Conservation (phyloP, 1,140 invertebrate species). For the Eumaeus atala region DNA sequence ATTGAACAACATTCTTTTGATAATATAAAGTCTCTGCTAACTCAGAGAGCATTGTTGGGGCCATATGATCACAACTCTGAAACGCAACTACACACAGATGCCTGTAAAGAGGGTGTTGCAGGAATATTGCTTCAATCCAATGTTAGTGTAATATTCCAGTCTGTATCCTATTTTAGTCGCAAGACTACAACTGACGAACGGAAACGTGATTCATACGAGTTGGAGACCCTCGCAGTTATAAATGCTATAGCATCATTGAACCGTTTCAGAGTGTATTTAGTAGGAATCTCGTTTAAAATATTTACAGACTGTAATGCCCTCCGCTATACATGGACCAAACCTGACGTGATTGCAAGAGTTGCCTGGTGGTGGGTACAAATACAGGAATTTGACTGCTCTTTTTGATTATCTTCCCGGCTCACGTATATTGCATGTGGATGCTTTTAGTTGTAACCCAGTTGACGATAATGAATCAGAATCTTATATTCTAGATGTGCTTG, state of each 20-base stretch:
- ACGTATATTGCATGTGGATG: conserved; percentile 18
- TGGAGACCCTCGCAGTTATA: conserved; percentile 54
- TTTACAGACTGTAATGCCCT: conserved; percentile 43
- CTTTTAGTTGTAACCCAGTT: conserved; percentile 3
- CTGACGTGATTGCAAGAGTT: conserved; percentile 28
- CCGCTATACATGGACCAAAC: background rate
- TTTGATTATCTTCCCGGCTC: conserved; percentile 20
- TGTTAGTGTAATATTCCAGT: conserved; percentile 11
- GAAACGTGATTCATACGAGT: conserved; percentile 25
- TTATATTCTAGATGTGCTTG: conserved; percentile 14
- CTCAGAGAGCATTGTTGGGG: conserved; percentile 21
- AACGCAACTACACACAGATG: conserved; percentile 30
- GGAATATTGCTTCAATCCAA: conserved; percentile 29
- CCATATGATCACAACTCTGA: conserved; percentile 24
- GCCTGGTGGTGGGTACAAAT: conserved; percentile 6
- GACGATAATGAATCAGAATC: background rate
- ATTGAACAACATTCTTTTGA: background rate
- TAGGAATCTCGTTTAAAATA: conserved; percentile 61
- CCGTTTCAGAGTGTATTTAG: conserved; percentile 60
- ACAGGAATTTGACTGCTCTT: conserved; percentile 3
- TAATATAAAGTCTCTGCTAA: conserved; percentile 6
- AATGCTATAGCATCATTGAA: conserved; percentile 55
- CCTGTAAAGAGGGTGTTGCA: conserved; percentile 26
- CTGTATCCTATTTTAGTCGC: conserved; percentile 31
- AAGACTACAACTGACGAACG: conserved; percentile 23